These are phyloP conservation scores for Brachypalpus laphriformis DNA, from an alignment of 2,888 invertebrate species.

Conservation along the genomic window DNA sequence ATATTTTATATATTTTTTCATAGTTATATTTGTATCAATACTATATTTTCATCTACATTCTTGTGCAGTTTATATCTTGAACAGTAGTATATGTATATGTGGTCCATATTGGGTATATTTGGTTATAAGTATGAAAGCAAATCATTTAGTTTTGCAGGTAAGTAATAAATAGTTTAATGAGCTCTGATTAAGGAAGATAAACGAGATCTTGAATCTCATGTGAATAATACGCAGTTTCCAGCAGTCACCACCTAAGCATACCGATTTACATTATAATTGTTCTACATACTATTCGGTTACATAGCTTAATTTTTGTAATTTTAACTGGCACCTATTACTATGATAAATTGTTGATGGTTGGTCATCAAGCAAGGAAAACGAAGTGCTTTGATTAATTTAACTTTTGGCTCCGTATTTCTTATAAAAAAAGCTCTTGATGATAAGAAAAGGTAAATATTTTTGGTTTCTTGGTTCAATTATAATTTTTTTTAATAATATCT, in stretches of 20 bases:
- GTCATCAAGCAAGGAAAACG: no score
- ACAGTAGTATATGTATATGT: neutral
- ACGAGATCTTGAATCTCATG: no score
- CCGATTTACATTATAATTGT: neutral
- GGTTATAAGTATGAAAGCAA: neutral
- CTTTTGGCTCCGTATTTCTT: no score
- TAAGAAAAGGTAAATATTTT: no score
- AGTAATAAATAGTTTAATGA: neutral
- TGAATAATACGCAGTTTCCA: no score
- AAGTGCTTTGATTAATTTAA: no score
- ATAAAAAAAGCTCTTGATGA: no score
- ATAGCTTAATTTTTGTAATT: no score
- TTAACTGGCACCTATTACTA: no score
- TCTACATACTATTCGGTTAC: neutral
- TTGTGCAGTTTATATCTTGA: slow-evolving; percentile 34
- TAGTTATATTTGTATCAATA: slow-evolving; percentile 15
- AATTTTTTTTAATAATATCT: no score
- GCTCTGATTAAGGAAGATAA: neutral
- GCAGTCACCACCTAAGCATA: neutral
- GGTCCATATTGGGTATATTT: slow-evolving; percentile 28
- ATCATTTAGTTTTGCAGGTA: neutral
- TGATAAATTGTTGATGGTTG: no score
- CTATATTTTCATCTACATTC: slow-evolving; percentile 18
- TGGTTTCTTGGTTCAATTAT: no score
- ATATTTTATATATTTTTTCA: slow-evolving; percentile 27